phyloP scores from a whole-genome alignment of 2,888 invertebrate genomes.

The Luperina testacea region DNA sequence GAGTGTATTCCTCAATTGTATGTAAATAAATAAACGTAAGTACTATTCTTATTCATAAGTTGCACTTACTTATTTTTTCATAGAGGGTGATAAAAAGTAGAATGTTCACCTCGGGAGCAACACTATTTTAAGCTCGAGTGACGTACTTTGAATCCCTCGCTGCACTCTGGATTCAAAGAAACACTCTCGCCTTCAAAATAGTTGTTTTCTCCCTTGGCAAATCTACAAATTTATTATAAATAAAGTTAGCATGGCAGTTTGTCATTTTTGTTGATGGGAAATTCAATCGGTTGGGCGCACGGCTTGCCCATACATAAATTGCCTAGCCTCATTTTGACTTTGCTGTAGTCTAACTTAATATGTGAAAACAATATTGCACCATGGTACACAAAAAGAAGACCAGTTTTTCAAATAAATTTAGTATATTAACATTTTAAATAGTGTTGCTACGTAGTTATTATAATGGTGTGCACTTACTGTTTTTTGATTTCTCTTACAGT shows the following conservation, averaged over 20 bases:
- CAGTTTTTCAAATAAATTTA: not conserved
- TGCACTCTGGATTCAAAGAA: too few relatives aligned
- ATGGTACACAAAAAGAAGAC: not conserved
- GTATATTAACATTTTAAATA: not conserved
- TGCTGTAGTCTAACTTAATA: not conserved
- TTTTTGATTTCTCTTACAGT: conserved; percentile 96
- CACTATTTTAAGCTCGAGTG: too few relatives aligned
- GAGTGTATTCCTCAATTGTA: too few relatives aligned
- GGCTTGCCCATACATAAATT: not conserved
- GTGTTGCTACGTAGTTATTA: not conserved
- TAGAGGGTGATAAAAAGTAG: too few relatives aligned
- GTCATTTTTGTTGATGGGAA: not conserved
- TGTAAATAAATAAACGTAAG: too few relatives aligned
- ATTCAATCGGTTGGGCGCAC: too few relatives aligned
- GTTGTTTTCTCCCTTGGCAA: too few relatives aligned
- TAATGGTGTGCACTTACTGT: conserved; percentile 87
- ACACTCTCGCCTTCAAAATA: too few relatives aligned
- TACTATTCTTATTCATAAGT: too few relatives aligned
- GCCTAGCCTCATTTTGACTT: not conserved
- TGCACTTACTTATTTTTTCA: too few relatives aligned
- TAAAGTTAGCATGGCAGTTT: not conserved
- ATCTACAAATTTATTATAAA: not conserved
- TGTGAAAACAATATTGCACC: not conserved
- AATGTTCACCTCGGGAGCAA: too few relatives aligned
- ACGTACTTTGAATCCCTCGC: too few relatives aligned